Evolutionary conservation across 2,888 invertebrate genomes (phyloP), one percentile per base, ranked within the genome.

Genomic region (Alloplasta piceator): DNA sequence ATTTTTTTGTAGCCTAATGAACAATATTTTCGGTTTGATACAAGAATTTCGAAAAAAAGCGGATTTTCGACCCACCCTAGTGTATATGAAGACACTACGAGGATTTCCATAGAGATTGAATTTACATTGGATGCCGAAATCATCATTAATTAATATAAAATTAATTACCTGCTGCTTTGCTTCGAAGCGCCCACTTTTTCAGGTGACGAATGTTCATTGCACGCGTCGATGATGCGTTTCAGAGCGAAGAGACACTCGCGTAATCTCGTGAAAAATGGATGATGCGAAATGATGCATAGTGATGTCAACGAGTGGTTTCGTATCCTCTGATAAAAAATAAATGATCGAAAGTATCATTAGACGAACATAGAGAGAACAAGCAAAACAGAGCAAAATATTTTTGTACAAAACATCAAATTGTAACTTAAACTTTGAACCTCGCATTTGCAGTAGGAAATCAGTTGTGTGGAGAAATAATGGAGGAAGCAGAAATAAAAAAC

Each of bases 211-310:
- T 97, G 97, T 93, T 98, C 98, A 93, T 99, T 98, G 93, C 99
- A 99, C 78, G 98, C 98, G 93, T 99, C 99, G 88, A 99, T 98
- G 85, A 99, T 94, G 91, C 97, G 97, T 93, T 98, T 98, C 89
- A 99, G 94, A 87, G 98, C 96, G 93, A 97, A 97, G 87, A 99
- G 95, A 94, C 99, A 98, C 94, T 99, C 98, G 85, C 99, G 97
- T 94, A 99, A 99, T 89, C 97, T 98, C 83, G 99, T 97, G 93
- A 99, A 98, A 93, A 99, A 99, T 48, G 99, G 99, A 94, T 99
- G 99, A 94, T 99, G 99, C 82, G 99, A 99, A 76, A 99, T 95
- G 86, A 99, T 95, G 93, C 99, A 99, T 76, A 99, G 94, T 64
- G 99, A 99, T 50, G 99, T 99, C 86, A 99, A 93, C 10, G 99